Evolutionary conservation across 2,888 invertebrate genomes (phyloP), one percentile per base, ranked within the genome.

Genomic region (Biston betularia): DNA sequence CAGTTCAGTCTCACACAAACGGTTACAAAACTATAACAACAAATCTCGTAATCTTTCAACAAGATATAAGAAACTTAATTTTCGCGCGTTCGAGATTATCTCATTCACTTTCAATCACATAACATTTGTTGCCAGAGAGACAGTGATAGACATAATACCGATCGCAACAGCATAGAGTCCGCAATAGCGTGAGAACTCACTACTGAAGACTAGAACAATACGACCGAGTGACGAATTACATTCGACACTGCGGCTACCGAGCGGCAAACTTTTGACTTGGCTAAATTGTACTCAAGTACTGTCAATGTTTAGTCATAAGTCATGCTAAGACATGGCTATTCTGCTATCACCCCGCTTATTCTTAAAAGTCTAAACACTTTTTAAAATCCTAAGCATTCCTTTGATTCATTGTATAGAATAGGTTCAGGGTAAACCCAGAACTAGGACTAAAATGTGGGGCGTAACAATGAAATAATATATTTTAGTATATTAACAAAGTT

Each of bases 401-500:
- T 24, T 24, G 24, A 24, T 24, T 24, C 1, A 24, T 10, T 0
- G 9, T 1, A 2, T 9, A 48, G 9, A 38, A 38, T 9, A 9
- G 9, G 38, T 34, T 52, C 14, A 52, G 8, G 15, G 11, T 5
- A 33, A 9, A 38, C 38, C 0, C n/a, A 8, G 3, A 2, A 14
- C n/a, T 35, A 52, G 38, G 7, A 38, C 15, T 50, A 0, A 5
- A 40, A 40, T 11, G 24, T 15, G 14, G 59, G 14, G n/a, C 56
- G 71, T 14, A 84, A 68, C 42, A 69, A 71, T 7, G 73, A 63
- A 8, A 80, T 74, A 5, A 84, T 48, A 74, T 85, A 82, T 68
- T 83, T 83, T 8, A 90, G 73, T 55, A 89, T 75, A 48, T 77
- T 80, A 5, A 87, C 74, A n/a, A 90, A 33, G 65, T 86, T 89